Evolutionary conservation across 1,140 invertebrate species (phyloP).

Genomic region (Andrena cerasifolii): DNA sequence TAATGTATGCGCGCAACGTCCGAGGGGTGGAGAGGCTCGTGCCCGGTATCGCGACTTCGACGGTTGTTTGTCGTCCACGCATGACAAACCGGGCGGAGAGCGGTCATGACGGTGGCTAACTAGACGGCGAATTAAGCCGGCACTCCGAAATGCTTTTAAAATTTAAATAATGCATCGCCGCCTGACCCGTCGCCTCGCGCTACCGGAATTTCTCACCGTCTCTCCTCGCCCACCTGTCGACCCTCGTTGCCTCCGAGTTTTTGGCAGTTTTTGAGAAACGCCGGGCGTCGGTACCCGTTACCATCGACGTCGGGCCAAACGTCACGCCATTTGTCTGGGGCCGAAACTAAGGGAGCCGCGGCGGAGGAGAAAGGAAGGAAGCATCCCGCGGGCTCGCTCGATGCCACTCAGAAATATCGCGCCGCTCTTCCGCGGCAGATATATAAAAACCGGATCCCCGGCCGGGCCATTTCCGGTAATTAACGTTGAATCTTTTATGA

Average conservation of each 20-base stretch:
- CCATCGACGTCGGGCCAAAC: constrained; percentile 49
- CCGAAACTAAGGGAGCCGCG: constrained; percentile 29
- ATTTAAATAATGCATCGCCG: constrained; percentile 67
- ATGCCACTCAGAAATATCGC: constrained; percentile 23
- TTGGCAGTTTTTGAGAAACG: constrained; percentile 62
- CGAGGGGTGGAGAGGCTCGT: background rate
- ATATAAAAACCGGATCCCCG: constrained; percentile 41
- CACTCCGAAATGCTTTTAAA: constrained; percentile 67
- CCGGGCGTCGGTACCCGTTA: constrained; percentile 49
- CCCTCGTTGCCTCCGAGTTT: constrained; percentile 65
- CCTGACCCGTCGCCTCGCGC: constrained; percentile 51
- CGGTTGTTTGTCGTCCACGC: constrained; percentile 40
- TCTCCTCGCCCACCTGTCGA: constrained; percentile 56
- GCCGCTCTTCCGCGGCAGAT: constrained; percentile 2
- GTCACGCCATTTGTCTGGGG: constrained; percentile 19
- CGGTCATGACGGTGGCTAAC: constrained; percentile 44
- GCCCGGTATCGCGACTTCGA: constrained; percentile 13
- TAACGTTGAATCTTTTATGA: constrained; percentile 53
- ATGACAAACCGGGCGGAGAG: background rate
- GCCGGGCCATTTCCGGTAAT: constrained; percentile 48
- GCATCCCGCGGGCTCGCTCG: constrained; percentile 21
- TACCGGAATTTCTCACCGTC: constrained; percentile 48
- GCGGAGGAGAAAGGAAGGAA: constrained; percentile 40
- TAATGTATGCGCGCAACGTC: background rate
- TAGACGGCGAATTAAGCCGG: constrained; percentile 62